phyloP scores from a whole-genome alignment of 2,888 invertebrate genomes.

The Tethea ocularis region DNA sequence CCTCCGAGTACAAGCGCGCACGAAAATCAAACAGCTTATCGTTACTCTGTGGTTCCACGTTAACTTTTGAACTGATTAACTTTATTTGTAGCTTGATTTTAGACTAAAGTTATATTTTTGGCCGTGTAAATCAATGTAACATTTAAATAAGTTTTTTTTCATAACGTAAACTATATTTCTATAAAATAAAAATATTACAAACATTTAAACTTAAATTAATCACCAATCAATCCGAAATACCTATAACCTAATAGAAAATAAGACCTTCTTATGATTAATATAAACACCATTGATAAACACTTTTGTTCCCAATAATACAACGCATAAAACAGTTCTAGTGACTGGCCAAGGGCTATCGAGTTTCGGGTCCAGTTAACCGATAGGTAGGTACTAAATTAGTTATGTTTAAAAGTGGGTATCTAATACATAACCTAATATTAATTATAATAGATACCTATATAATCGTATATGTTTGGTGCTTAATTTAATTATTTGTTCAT shows the following conservation, averaged over 20 bases:
- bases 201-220: no score
- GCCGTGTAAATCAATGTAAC: no score
- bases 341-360: slow-evolving; percentile 74
- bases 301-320: slow-evolving; percentile 45
- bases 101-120: no score
- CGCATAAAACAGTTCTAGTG: slow-evolving; percentile 55
- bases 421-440: neutral
- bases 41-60: neutral
- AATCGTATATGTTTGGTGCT: neutral
- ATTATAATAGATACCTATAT: no score
- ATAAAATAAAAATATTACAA: no score
- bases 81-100: neutral
- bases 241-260: no score
- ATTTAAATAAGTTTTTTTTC: no score
- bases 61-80: no score
- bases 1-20: slow-evolving; percentile 42
- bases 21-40: slow-evolving; percentile 24
- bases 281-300: slow-evolving; percentile 43
- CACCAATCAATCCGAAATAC: no score
- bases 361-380: slow-evolving; percentile 74
- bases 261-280: slow-evolving; percentile 1
- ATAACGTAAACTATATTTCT: no score
- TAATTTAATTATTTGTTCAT: neutral
- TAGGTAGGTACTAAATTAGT: no score
- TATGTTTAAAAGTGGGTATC: slow-evolving; percentile 37